These are phyloP conservation scores for Nymphalis polychloros DNA, from an alignment of 2,888 invertebrate genomes.

Conservation along the genomic window DNA sequence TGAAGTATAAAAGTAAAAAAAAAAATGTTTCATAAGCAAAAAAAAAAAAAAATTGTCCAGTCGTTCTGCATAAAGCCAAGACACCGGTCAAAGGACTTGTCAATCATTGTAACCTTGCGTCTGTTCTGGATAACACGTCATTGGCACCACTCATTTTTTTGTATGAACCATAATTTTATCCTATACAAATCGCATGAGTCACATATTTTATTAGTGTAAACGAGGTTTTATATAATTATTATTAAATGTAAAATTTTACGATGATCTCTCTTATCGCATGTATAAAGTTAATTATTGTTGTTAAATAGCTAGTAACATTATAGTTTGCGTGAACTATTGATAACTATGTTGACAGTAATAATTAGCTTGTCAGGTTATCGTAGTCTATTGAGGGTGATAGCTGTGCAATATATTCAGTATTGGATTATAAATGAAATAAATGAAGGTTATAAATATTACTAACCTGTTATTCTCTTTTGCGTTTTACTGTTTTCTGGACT, in stretches of 20 bases:
- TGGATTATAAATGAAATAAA: background rate
- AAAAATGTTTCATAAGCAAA: background rate
- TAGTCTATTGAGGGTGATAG: constrained; percentile 8
- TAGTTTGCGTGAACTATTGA: constrained; percentile 14
- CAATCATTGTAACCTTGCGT: constrained; percentile 5
- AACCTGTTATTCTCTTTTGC: constrained; percentile 83
- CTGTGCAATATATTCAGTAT: constrained; percentile 1
- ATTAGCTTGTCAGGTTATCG: constrained; percentile 27
- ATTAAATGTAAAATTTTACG: constrained; percentile 1
- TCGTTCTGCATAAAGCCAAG: background rate
- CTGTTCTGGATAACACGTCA: background rate
- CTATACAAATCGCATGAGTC: background rate
- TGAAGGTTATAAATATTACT: constrained; percentile 46
- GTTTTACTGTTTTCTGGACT: constrained; percentile 76
- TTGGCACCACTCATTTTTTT: background rate
- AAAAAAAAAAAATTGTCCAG: too few relatives aligned
- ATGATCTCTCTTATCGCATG: constrained; percentile 7
- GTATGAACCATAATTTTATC: background rate
- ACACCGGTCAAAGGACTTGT: background rate
- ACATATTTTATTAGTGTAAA: background rate
- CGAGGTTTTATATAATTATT: background rate
- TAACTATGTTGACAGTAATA: constrained; percentile 18
- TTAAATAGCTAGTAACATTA: constrained; percentile 19
- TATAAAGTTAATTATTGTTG: constrained; percentile 8
- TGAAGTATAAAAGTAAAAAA: background rate